Conservation (phyloP, 2,797 vertebrate species). For the Brachymystax lenok region DNA sequence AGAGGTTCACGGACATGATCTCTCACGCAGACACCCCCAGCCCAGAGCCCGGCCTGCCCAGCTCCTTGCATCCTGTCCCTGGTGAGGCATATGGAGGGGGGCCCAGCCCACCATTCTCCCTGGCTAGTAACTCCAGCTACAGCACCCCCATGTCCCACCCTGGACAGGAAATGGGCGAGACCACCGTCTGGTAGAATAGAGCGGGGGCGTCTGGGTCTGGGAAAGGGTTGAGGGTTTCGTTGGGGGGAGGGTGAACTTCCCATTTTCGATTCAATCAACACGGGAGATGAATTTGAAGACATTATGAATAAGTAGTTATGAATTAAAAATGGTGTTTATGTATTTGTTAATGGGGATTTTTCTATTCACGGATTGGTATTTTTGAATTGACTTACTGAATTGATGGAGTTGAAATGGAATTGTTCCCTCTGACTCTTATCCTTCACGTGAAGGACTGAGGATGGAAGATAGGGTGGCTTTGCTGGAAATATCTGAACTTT, state of each 20-base stretch:
- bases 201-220: constrained; percentile 38
- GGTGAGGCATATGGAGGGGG: constrained; percentile 92
- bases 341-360: constrained; percentile 46
- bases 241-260: not conserved
- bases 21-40: constrained; percentile 94
- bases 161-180: constrained; percentile 92
- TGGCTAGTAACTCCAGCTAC: constrained; percentile 93
- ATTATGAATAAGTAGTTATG: constrained; percentile 8
- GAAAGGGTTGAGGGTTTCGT: constrained; percentile 26
- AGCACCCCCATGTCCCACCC: constrained; percentile 90
- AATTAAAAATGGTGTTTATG: constrained; percentile 30
- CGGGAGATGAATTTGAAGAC: constrained; percentile 52
- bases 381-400: constrained; percentile 41
- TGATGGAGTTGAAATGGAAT: constrained; percentile 23
- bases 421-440: not conserved
- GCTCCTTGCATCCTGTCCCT: constrained; percentile 88
- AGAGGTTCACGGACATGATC: constrained; percentile 98
- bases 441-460: not conserved
- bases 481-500: constrained; percentile 22
- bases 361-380: constrained; percentile 35
- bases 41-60: constrained; percentile 89
- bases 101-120: constrained; percentile 92
- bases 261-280: constrained; percentile 41
- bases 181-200: constrained; percentile 86
- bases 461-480: constrained; percentile 26